phyloP scores from a whole-genome alignment of 2,888 invertebrate species.

The Polydrusus tereticollis region DNA sequence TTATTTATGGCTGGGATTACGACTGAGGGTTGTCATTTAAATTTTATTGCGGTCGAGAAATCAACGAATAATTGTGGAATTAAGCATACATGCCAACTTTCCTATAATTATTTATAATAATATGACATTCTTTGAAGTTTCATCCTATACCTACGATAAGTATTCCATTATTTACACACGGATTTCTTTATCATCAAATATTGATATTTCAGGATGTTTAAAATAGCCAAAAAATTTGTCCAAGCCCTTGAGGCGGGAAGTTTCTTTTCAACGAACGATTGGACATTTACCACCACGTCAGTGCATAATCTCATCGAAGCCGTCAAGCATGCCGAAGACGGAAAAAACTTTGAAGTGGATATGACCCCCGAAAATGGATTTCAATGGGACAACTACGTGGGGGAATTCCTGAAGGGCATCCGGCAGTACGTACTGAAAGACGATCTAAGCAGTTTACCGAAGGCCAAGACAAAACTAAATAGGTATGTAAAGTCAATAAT shows the following conservation, averaged over 20 bases:
- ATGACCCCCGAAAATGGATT: conserved; percentile 70
- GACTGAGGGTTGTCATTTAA: too few species aligned
- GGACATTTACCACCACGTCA: conserved; percentile 81
- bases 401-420: conserved; percentile 86
- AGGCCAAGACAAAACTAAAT: conserved; percentile 72
- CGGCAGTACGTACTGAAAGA: conserved; percentile 87
- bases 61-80: too few species aligned
- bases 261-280: conserved; percentile 88
- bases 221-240: conserved; percentile 84
- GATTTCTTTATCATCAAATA: too few species aligned
- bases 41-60: too few species aligned
- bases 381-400: conserved; percentile 85
- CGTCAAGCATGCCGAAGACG: conserved; percentile 70
- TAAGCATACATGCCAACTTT: too few species aligned
- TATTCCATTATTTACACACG: too few species aligned
- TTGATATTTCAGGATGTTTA: conserved; percentile 78
- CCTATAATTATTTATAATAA: too few species aligned
- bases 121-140: too few species aligned
- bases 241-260: conserved; percentile 83
- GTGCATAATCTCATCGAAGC: conserved; percentile 72
- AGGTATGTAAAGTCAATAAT: background rate
- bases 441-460: conserved; percentile 73
- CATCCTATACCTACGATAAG: too few species aligned
- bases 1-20: too few species aligned
- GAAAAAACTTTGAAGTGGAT: conserved; percentile 76